phyloP scores from a whole-genome alignment of 2,888 invertebrate species.

The Platycheirus rosarum region DNA sequence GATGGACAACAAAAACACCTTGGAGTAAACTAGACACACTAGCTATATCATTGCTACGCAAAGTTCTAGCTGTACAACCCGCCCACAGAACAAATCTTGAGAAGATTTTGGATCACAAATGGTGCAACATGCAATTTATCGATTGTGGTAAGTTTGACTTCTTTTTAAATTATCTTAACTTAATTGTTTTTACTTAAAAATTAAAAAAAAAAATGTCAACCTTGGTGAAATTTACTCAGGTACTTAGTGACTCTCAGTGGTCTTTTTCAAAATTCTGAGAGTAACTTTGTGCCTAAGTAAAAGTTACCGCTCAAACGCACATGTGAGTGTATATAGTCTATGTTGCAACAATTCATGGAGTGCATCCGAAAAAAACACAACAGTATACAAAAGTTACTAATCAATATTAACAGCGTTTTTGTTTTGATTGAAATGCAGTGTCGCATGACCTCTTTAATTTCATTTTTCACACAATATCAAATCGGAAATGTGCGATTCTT shows the following conservation, averaged over 20 bases:
- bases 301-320: conserved; percentile 70
- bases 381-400: conserved; percentile 13
- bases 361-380: conserved; percentile 7
- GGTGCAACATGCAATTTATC: conserved; percentile 85
- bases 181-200: conserved; percentile 6
- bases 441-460: conserved; percentile 27
- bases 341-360: neutral
- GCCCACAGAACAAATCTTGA: conserved; percentile 86
- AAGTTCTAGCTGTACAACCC: conserved; percentile 88
- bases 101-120: conserved; percentile 89
- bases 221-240: conserved; percentile 85
- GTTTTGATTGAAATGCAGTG: conserved; percentile 7
- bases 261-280: conserved; percentile 80
- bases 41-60: conserved; percentile 89
- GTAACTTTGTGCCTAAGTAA: conserved; percentile 82
- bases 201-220: neutral
- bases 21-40: conserved; percentile 92
- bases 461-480: conserved; percentile 11
- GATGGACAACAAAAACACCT: conserved; percentile 87
- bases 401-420: conserved; percentile 6
- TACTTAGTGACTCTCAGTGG: conserved; percentile 94
- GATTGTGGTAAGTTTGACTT: conserved; percentile 81
- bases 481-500: conserved; percentile 17
- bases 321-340: neutral
- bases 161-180: neutral